Percentiles rank a stretch among this genome's conserved stretches.
phyloP scores from a whole-genome alignment of 2,888 invertebrate species.

The Hemithea aestivaria region DNA sequence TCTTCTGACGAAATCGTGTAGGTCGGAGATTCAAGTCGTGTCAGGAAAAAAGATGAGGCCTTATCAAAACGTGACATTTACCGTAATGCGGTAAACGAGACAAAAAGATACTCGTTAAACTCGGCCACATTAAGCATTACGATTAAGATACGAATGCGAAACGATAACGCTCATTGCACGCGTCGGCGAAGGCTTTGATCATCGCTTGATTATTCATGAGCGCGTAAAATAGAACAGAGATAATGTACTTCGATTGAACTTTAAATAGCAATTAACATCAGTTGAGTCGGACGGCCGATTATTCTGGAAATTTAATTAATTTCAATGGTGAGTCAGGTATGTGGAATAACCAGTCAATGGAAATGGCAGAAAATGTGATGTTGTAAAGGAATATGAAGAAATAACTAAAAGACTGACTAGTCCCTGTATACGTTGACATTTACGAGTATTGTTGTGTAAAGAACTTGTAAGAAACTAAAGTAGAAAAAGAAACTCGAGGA shows the following conservation, averaged over 20 bases:
- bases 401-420: no score
- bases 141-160: slow-evolving; percentile 25
- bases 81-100: slow-evolving; percentile 9
- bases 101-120: slow-evolving; percentile 1
- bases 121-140: slow-evolving; percentile 15
- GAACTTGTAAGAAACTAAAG: no score
- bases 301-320: no score
- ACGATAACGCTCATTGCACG: slow-evolving; percentile 24
- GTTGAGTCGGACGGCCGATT: no score
- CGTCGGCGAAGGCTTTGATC: slow-evolving; percentile 20
- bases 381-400: no score
- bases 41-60: slow-evolving; percentile 30
- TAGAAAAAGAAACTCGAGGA: no score
- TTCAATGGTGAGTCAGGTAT: no score
- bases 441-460: no score
- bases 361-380: no score
- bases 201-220: slow-evolving; percentile 19
- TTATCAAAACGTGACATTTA: slow-evolving; percentile 33
- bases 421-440: no score
- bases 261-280: slow-evolving; percentile 10
- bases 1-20: slow-evolving; percentile 21
- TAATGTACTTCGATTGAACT: slow-evolving; percentile 11
- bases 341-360: no score
- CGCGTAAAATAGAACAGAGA: slow-evolving; percentile 7
- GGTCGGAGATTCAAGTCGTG: slow-evolving; percentile 30